Evolutionary conservation across 2,888 invertebrate species (phyloP).

Genomic region (Patella depressa): DNA sequence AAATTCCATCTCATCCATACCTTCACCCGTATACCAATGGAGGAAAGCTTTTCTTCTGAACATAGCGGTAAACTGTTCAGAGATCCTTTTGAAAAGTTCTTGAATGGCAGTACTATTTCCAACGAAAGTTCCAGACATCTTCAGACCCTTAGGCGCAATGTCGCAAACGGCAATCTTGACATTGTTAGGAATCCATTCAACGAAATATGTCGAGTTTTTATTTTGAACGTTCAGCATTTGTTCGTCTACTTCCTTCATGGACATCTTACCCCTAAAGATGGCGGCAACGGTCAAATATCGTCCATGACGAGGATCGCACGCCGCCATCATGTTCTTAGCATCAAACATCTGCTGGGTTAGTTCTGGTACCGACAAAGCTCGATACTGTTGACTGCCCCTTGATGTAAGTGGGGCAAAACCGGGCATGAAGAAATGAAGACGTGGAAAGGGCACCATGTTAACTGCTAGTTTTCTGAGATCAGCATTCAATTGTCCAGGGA

Average conservation of each 20-base stretch:
- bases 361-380: not conserved
- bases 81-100: constrained; percentile 1
- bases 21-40: constrained; percentile 9
- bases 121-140: constrained; percentile 4
- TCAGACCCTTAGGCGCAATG: not conserved
- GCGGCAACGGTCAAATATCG: constrained; percentile 1
- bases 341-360: constrained; percentile 8
- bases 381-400: not conserved
- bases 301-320: constrained; percentile 3
- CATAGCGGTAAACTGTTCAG: constrained; percentile 4
- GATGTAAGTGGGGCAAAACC: constrained; percentile 10
- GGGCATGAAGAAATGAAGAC: constrained; percentile 10
- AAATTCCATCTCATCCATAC: constrained; percentile 11
- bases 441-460: not conserved
- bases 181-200: constrained; percentile 9
- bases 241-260: constrained; percentile 6
- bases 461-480: constrained; percentile 1
- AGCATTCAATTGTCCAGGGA: constrained; percentile 7
- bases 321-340: constrained; percentile 10
- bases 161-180: not conserved
- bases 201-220: constrained; percentile 4
- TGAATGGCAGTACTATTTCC: not conserved
- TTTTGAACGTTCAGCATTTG: constrained; percentile 1
- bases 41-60: constrained; percentile 7
- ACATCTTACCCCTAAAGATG: constrained; percentile 8